These are phyloP conservation scores for Echinarachnius parma DNA, from an alignment of 53 echinoderm and acorn worm species.

Conservation along the genomic window DNA sequence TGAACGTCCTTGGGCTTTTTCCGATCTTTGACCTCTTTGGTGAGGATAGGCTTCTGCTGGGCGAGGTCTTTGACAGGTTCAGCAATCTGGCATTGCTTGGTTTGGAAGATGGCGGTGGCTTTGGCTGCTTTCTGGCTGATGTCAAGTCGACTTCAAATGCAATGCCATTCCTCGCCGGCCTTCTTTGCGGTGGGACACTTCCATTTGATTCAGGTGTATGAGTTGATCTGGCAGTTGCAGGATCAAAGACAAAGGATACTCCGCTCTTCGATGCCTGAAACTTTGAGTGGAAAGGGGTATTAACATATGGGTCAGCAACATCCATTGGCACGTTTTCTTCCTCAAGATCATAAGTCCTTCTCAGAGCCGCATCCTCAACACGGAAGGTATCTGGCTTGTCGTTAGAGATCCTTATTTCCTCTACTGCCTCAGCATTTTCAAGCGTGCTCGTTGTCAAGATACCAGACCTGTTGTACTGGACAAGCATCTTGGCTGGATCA, in stretches of 20 bases:
- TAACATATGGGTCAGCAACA: constrained; percentile 16
- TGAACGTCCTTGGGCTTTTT: constrained; percentile 64
- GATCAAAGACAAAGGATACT: constrained; percentile 34
- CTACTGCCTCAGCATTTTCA: constrained; percentile 3
- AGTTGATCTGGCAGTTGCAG: background rate
- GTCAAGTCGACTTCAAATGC: constrained; percentile 34
- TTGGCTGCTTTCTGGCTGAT: constrained; percentile 20
- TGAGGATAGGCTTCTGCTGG: background rate
- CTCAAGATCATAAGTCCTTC: constrained; percentile 20
- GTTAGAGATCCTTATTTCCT: background rate
- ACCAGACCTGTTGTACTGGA: constrained; percentile 3
- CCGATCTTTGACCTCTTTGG: constrained; percentile 10
- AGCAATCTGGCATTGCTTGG: constrained; percentile 13
- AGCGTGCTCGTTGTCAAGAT: constrained; percentile 18
- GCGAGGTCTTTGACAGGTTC: background rate
- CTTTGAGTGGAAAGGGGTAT: constrained; percentile 24
- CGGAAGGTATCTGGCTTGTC: background rate
- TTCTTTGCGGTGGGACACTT: background rate
- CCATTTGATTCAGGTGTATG: background rate
- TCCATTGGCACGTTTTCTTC: background rate
- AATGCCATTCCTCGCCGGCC: constrained; percentile 3
- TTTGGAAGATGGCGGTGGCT: constrained; percentile 37
- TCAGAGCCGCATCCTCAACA: background rate
- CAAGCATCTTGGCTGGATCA: constrained; percentile 56
- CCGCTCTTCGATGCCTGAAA: constrained; percentile 21